Conservation (phyloP, 2,888 invertebrate species). For the Dasypolia templi region DNA sequence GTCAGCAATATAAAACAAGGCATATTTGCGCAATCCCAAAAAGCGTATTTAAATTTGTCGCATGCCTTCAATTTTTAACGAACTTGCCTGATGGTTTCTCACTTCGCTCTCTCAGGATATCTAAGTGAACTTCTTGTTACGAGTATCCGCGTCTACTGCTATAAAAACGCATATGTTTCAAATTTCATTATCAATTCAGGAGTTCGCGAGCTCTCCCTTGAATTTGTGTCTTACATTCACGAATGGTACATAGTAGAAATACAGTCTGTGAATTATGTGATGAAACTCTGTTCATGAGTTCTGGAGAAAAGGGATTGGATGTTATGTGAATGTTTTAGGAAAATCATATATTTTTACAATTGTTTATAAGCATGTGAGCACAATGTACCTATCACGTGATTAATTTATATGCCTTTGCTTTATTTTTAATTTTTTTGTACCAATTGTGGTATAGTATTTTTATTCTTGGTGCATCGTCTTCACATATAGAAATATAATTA, state of each 20-base stretch:
- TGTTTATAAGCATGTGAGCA: no score
- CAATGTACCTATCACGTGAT: no score
- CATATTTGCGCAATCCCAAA: not conserved
- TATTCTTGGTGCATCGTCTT: no score
- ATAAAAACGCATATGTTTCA: conserved; percentile 56
- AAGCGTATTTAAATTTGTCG: not conserved
- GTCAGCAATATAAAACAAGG: not conserved
- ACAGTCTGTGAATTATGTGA: conserved; percentile 42
- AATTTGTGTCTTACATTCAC: conserved; percentile 39
- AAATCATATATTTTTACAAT: no score
- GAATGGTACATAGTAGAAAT: no score
- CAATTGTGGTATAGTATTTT: no score
- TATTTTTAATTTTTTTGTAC: no score
- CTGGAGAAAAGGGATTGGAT: conserved; percentile 11
- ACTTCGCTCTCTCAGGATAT: not conserved
- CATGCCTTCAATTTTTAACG: not conserved
- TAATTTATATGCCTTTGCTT: no score
- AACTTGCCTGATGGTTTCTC: not conserved
- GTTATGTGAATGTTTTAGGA: no score
- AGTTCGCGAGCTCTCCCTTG: conserved; percentile 21
- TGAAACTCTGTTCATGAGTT: conserved; percentile 45
- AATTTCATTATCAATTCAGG: conserved; percentile 56
- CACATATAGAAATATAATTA: no score
- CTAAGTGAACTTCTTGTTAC: conserved; percentile 5
- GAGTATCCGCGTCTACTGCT: conserved; percentile 18